phyloP scores from a whole-genome alignment of 2,797 vertebrate genomes.

The Sebastes alutus region DNA sequence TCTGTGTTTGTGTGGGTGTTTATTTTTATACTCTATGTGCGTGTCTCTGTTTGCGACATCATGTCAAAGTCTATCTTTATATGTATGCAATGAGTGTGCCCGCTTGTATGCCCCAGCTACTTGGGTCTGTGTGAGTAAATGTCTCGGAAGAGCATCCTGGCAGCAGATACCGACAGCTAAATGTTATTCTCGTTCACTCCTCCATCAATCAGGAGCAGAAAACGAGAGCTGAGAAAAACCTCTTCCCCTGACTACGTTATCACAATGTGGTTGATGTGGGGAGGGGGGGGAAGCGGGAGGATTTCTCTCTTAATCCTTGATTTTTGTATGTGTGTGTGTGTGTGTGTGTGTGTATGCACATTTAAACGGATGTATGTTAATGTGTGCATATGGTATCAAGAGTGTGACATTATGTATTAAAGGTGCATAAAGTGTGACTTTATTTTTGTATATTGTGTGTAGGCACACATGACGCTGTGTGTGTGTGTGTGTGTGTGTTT shows the following conservation, averaged over 20 bases:
- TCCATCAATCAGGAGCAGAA: constrained; percentile 50
- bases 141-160: constrained; percentile 28
- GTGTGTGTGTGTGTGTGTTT: not conserved
- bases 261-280: constrained; percentile 15
- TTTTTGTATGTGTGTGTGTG: not conserved
- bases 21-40: not conserved
- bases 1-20: not conserved
- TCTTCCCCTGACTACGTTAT: constrained; percentile 28
- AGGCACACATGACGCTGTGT: not conserved
- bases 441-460: not conserved
- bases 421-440: not conserved
- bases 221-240: constrained; percentile 44
- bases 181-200: constrained; percentile 32
- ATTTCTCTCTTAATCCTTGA: constrained; percentile 50
- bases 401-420: not conserved
- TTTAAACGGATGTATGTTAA: not conserved
- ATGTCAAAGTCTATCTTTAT: not conserved
- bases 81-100: not conserved
- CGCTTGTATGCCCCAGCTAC: not conserved
- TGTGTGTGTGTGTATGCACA: not conserved
- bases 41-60: not conserved
- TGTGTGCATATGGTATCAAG: not conserved
- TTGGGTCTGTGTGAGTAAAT: constrained; percentile 5
- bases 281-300: not conserved
- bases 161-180: constrained; percentile 29